Base-by-base conservation (phyloP, 2,888 invertebrate genomes). In the Sarcophaga variegata region DNA sequence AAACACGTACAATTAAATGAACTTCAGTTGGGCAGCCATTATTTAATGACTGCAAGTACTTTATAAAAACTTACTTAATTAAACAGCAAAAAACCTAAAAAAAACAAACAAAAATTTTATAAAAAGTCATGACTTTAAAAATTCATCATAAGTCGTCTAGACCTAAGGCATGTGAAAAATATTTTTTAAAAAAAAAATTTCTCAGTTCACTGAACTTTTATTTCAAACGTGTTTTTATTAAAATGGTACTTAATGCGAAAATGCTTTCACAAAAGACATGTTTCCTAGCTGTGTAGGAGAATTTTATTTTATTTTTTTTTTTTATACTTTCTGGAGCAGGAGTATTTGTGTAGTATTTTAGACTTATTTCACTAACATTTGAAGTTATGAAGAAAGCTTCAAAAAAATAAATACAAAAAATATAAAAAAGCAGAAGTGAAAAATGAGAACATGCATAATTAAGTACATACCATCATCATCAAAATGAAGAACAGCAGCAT, bases 181-280 rank as follows among this genome's bases (percentile, higher is more conserved):
- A 47, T 71, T 64, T 25, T 12, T 20, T 6, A 4, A 47, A 67
- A 64, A 17, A 27, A 22, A 27, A 54, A 69, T 27, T n/a, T 12
- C 69, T 83, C 17, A 78, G 86, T 87, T 81, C 81, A 81, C 12
- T 84, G 84, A 84, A 78, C 86, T 63, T 22, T 47, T 75, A 75
- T 54, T 62, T 60, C 22, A 62, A 78, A 84, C 60, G 71, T 75
- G 75, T 81, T 78, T 77, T 37, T 62, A 75, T 70, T 66, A 62
- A 81, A 79, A 83, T 62, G 66, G 27, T 45, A 49, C 70, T 81
- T 79, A 67, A 76, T 64, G 66, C 20, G n/a, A 62, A 80, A 67
- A 72, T 69, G 66, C 17, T 59, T 81, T 69, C n/a, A 54, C 22
- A 63, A 64, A 75, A 76, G 64, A 49, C 45, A 62, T 63, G 8